These are phyloP conservation scores for Phycodurus eques DNA, from an alignment of 2,113 vertebrate species.

Conservation along the genomic window DNA sequence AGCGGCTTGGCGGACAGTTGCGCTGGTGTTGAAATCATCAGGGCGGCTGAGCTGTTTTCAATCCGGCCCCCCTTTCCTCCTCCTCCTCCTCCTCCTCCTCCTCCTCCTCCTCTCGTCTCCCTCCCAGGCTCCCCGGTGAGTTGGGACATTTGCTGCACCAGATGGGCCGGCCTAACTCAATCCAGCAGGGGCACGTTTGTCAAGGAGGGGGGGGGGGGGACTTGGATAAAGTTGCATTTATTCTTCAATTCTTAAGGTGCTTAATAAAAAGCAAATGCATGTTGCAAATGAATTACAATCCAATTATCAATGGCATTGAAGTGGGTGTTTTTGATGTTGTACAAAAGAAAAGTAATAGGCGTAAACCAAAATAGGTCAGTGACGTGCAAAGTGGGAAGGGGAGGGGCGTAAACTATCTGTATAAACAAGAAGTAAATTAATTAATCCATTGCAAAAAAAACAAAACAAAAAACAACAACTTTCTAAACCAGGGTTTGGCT, in stretches of 20 bases:
- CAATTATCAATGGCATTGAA: neutral
- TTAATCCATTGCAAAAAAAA: too few relatives aligned
- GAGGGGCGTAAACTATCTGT: too few relatives aligned
- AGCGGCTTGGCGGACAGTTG: conserved; percentile 40
- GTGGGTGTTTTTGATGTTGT: neutral
- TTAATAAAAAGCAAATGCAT: neutral
- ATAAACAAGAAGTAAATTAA: too few relatives aligned
- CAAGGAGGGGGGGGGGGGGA: too few relatives aligned
- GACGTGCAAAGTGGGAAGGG: too few relatives aligned
- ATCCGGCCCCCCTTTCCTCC: conserved; percentile 55
- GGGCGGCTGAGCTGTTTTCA: conserved; percentile 74
- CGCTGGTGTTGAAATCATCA: conserved; percentile 65
- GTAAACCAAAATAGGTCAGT: too few relatives aligned
- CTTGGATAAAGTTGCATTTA: conserved; percentile 62
- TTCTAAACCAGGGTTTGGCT: too few relatives aligned
- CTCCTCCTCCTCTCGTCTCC: conserved; percentile 36
- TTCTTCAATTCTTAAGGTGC: conserved; percentile 41
- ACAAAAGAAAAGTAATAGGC: neutral
- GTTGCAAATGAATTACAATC: neutral
- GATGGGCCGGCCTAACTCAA: conserved; percentile 72
- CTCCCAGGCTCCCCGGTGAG: conserved; percentile 60
- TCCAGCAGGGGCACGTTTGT: conserved; percentile 42
- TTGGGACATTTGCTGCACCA: conserved; percentile 74
- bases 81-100: conserved; percentile 28
- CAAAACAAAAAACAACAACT: too few relatives aligned